Evolutionary conservation across 2,113 vertebrate species (phyloP).

Genomic region (Cavia aperea): DNA sequence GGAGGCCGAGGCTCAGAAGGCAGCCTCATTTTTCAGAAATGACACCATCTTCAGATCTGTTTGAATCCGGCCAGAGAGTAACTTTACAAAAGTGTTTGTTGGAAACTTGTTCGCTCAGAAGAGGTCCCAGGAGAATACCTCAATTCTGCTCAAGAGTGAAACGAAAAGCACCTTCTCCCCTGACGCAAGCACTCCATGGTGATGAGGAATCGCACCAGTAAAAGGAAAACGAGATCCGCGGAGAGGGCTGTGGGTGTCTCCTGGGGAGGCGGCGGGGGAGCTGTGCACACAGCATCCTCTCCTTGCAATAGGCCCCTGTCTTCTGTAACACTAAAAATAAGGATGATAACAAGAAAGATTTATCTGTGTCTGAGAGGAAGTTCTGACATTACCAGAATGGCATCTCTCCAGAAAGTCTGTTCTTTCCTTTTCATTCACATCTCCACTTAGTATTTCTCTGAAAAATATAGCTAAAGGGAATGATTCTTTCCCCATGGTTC

Average conservation of each 20-base stretch:
- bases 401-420: constrained; percentile 54
- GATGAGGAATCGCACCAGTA: neutral
- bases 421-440: constrained; percentile 43
- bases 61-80: neutral
- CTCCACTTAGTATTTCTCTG: constrained; percentile 42
- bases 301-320: constrained; percentile 48
- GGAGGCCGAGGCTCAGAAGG: neutral
- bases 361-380: constrained; percentile 53
- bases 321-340: constrained; percentile 68
- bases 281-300: constrained; percentile 15
- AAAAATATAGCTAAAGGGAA: constrained; percentile 47
- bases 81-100: constrained; percentile 38
- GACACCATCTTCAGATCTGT: neutral
- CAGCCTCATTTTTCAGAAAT: neutral
- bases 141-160: constrained; percentile 13
- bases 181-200: neutral
- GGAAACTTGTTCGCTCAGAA: constrained; percentile 20
- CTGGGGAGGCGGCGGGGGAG: neutral
- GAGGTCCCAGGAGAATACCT: neutral
- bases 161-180: neutral
- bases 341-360: constrained; percentile 60
- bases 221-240: neutral
- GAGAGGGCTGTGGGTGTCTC: neutral
- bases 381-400: constrained; percentile 63
- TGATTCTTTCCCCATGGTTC: constrained; percentile 11